Base-by-base conservation (phyloP, 1,140 invertebrate species). In the Formica exsecta region DNA sequence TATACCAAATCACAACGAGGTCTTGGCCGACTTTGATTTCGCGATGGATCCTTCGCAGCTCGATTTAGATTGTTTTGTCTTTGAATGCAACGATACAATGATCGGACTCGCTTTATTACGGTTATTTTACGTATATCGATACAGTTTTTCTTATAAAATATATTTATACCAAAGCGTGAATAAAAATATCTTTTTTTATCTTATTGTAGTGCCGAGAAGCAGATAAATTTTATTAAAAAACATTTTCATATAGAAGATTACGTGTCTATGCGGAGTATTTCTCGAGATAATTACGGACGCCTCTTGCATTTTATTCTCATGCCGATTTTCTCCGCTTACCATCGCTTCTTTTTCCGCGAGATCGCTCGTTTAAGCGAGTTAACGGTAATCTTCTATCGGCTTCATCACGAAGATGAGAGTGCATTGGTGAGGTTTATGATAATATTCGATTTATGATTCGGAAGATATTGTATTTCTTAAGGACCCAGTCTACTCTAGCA, bases 311-410 rank as follows among this genome's bases (percentile, higher is more conserved):
- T 96, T 87, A 93, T 95, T 29, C 74, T 96, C 3, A 95, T 95
- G 70, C 96, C 97, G 16, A 95, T 96, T 19, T 96, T 97, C 87
- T 94, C 95, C 48, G 94, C 95, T 41, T 95, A 96, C 81, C 93
- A 95, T 0, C 96, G 96, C 85, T 95, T 95, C 93, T 96, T 96
- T 85, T 91, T 97, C 71, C 95, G 96, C n/a, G 96, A 97, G 81
- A 57, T 97, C 3, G 92, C 96, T 64, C 93, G 96, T 5, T 92
- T 96, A 5, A 95, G 94, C 0, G 92, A 93, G 13, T 93, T 92
- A 62, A 86, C 92, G 3, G 92, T 93, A 19, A 88, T 96, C 3
- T 96, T 95, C 91, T 95, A 96, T 75, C 94, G 95, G 7, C 90
- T 96, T 5, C 95, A 95, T 85, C 70, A 87, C 25, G 87, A 38